A percentile compares a stretch with the other conserved stretches of the same genome.
Conservation (phyloP, 2,113 vertebrate genomes). For the Nansenia antarctica region DNA sequence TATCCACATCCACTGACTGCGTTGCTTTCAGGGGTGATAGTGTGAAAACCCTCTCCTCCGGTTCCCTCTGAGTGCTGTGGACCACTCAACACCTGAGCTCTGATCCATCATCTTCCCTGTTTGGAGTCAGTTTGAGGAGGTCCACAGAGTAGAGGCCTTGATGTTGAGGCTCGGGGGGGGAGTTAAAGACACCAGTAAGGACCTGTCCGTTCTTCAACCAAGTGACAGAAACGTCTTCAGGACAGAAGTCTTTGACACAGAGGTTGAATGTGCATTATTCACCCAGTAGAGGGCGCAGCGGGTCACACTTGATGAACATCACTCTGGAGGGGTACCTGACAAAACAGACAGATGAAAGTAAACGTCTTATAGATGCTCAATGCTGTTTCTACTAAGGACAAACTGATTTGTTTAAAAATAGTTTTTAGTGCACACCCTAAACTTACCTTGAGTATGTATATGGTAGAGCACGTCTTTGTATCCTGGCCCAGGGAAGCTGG, state of each 20-base stretch:
- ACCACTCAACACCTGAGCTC: slow-evolving; percentile 33
- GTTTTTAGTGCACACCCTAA: background rate
- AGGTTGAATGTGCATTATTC: slow-evolving; percentile 56
- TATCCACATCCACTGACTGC: too few species aligned
- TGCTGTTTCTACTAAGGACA: too few species aligned
- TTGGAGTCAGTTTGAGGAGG: slow-evolving; percentile 50
- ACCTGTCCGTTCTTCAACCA: slow-evolving; percentile 57
- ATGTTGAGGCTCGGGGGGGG: slow-evolving; percentile 54
- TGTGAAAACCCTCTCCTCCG: slow-evolving; percentile 48
- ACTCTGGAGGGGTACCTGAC: slow-evolving; percentile 61
- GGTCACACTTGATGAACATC: slow-evolving; percentile 62
- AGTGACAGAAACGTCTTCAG: slow-evolving; percentile 48
- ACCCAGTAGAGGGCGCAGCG: slow-evolving; percentile 35
- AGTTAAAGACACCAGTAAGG: slow-evolving; percentile 40
- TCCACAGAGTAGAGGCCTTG: slow-evolving; percentile 65
- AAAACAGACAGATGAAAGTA: background rate
- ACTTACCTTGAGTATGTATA: slow-evolving; percentile 63
- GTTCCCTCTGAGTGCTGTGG: slow-evolving; percentile 29
- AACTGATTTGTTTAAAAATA: too few species aligned
- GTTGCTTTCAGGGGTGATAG: slow-evolving; percentile 12
- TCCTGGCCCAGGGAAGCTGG: slow-evolving; percentile 51
- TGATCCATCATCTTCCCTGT: background rate
- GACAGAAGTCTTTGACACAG: slow-evolving; percentile 61
- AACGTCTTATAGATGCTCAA: too few species aligned
- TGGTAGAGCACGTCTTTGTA: slow-evolving; percentile 59